Base-by-base conservation (phyloP, 1,140 invertebrate species). In the Arion vulgaris region DNA sequence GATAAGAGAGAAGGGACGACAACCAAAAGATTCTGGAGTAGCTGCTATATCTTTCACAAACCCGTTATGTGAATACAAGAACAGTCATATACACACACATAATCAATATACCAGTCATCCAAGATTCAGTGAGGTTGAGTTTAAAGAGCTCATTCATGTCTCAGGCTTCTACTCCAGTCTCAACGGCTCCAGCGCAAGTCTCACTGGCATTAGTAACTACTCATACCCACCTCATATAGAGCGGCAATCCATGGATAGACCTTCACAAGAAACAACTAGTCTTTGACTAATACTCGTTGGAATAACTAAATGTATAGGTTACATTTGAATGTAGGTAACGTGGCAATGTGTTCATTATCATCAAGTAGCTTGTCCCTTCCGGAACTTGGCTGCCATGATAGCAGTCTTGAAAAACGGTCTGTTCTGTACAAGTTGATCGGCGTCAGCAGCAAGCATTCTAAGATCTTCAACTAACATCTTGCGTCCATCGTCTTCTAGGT, bases 31-130 rank as follows among this genome's bases (percentile, higher is more conserved):
- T 15, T 38, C 36, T 66, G 77, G 72, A 0, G 41, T 76, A 28
- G 4, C 72, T 32, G 45, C 78, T 72, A 84, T 84, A 51, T 68
- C 83, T 11, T 81, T 76, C 83, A 57, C 32, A 41, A 84, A 84
- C 69, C 83, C 83, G 0, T 19, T 83, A 53, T 80, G 77, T 32
- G 62, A 77, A n/a, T n/a, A 79, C 34, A 1, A 66, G 0, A 32
- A 39, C 28, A 1, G 5, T 57, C 26, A 15, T 41, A 66, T 17
- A 23, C 19, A 38, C 7, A 32, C 39, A 0, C 32, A 68, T 5
- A 79, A 68, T 34, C 53, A 66, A 11, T 17, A 39, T 23, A 38
- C 36, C 1, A 5, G 36, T 1, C 26, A 68, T 68, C 76, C 5
- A 0, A 39, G 9, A 51, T 9, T 32, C 28, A 80, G 72, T 53